Conservation (phyloP, 1,140 invertebrate genomes). For the Heliconius eleuchia region DNA sequence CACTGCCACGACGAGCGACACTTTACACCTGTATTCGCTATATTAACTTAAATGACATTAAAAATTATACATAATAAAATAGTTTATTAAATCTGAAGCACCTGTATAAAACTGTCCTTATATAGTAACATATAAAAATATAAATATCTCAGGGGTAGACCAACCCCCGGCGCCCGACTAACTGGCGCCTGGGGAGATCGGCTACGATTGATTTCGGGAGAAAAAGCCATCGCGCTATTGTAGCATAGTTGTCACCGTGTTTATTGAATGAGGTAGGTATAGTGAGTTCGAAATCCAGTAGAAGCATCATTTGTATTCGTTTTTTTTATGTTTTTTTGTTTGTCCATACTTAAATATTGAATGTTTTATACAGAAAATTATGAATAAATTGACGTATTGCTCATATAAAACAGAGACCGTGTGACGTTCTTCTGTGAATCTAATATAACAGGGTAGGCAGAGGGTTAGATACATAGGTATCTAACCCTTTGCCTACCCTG, state of each 20-base stretch:
- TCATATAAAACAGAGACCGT: not conserved
- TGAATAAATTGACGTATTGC: too few species aligned
- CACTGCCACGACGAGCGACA: too few species aligned
- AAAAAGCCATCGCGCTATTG: not conserved
- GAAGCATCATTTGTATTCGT: not conserved
- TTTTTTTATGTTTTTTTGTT: too few species aligned
- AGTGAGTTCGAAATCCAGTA: not conserved
- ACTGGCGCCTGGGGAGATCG: constrained; percentile 11
- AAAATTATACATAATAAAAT: not conserved
- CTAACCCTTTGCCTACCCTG: too few species aligned
- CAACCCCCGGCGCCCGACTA: constrained; percentile 1
- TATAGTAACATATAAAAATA: not conserved
- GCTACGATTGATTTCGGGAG: constrained; percentile 2
- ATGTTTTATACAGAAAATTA: too few species aligned
- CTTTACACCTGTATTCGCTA: too few species aligned
- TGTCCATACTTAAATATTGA: too few species aligned
- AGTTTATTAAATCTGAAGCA: not conserved
- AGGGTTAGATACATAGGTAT: too few species aligned
- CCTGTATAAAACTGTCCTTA: not conserved
- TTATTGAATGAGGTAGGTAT: not conserved
- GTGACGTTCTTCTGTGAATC: too few species aligned
- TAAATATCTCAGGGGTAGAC: not conserved
- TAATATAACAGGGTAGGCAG: too few species aligned
- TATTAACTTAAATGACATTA: not conserved
- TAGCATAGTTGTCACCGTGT: not conserved